Evolutionary conservation across 2,113 vertebrate genomes (phyloP).

Genomic region (Castor canadensis): DNA sequence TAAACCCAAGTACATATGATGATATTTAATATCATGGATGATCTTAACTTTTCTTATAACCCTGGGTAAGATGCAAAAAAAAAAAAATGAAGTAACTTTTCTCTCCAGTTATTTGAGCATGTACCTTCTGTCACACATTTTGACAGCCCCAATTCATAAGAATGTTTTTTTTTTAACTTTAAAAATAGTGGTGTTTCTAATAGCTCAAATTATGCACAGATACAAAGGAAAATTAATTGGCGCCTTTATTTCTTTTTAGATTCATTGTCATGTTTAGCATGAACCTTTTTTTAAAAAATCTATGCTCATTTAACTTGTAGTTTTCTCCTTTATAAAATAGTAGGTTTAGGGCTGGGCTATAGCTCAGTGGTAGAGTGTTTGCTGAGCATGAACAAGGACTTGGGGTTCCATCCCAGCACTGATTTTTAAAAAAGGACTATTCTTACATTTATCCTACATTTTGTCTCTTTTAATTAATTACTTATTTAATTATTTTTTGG

Average conservation of each 20-base stretch:
- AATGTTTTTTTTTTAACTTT: slow-evolving; percentile 1
- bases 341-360: too few species aligned
- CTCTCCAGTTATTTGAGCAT: not conserved
- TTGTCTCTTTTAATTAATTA: not conserved
- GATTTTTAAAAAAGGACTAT: not conserved
- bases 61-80: slow-evolving; percentile 4
- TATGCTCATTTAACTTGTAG: slow-evolving; percentile 17
- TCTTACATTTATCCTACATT: not conserved
- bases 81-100: slow-evolving; percentile 29
- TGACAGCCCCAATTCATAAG: not conserved
- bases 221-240: slow-evolving; percentile 1
- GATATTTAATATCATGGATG: not conserved
- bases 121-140: not conserved
- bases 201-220: not conserved
- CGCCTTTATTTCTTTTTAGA: not conserved
- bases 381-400: too few species aligned
- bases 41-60: not conserved
- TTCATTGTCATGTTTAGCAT: not conserved
- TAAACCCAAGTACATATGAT: slow-evolving; percentile 11
- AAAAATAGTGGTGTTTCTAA: not conserved
- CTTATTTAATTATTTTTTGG: too few species aligned
- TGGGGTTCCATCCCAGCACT: not conserved
- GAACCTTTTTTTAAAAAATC: not conserved
- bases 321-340: not conserved
- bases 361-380: too few species aligned